A percentile compares a stretch with the other conserved stretches of the same genome.
Conservation (phyloP, 2,888 invertebrate species). For the Cylloceria caligata region DNA sequence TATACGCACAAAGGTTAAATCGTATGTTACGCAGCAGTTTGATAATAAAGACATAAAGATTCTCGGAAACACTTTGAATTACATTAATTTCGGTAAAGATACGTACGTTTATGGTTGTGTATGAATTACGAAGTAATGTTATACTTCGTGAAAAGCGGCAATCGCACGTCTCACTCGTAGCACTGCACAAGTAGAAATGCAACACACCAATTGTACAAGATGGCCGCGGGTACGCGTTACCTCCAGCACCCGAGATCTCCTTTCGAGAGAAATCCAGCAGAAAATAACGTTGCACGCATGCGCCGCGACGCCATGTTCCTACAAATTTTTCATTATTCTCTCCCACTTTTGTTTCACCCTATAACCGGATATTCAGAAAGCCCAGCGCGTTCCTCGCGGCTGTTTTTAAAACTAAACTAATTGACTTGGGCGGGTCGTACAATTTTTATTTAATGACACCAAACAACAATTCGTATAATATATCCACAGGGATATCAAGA, state of each 20-base stretch:
- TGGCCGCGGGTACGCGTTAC: constrained; percentile 59
- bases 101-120: constrained; percentile 53
- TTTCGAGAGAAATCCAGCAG: constrained; percentile 20
- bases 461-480: neutral
- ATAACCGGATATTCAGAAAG: neutral
- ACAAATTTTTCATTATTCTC: constrained; percentile 25
- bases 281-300: constrained; percentile 32
- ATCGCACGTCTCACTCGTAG: constrained; percentile 66
- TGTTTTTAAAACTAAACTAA: neutral
- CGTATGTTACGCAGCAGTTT: neutral
- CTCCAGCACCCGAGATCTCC: constrained; percentile 30
- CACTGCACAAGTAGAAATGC: constrained; percentile 78
- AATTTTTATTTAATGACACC: constrained; percentile 13
- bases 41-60: neutral
- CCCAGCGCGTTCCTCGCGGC: constrained; percentile 5
- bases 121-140: constrained; percentile 37
- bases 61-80: neutral
- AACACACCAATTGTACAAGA: constrained; percentile 69
- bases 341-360: neutral
- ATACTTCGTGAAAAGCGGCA: constrained; percentile 45
- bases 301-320: constrained; percentile 27
- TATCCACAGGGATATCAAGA: neutral
- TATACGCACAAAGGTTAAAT: constrained; percentile 7
- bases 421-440: constrained; percentile 4
- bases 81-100: constrained; percentile 1